Conservation (phyloP, 1,140 invertebrate species). For the Adoxophyes honmai region DNA sequence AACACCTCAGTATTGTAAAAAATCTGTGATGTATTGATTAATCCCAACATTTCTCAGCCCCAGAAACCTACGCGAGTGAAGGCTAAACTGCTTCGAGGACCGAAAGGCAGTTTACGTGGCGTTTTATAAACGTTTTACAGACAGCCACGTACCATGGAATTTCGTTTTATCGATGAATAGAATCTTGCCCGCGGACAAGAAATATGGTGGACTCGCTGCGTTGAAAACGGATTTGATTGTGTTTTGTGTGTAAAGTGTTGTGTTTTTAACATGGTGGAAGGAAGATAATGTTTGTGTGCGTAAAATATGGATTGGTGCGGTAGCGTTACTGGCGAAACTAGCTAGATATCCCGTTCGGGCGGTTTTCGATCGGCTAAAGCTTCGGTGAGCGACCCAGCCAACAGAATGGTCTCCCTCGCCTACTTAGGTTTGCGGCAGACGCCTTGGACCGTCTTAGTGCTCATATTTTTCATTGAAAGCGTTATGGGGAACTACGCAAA, state of each 20-base stretch:
- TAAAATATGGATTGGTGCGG: constrained; percentile 66
- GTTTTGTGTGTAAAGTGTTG: constrained; percentile 57
- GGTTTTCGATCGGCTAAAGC: constrained; percentile 51
- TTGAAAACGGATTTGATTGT: constrained; percentile 52
- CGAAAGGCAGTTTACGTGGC: constrained; percentile 36
- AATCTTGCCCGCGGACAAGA: constrained; percentile 61
- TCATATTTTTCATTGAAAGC: constrained; percentile 87
- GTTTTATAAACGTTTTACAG: constrained; percentile 38
- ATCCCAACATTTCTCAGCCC: constrained; percentile 58
- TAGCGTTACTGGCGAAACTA: constrained; percentile 15
- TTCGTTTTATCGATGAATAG: constrained; percentile 75
- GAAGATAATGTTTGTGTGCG: constrained; percentile 33
- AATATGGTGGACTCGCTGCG: constrained; percentile 64
- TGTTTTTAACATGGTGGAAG: constrained; percentile 39
- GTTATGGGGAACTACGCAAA: constrained; percentile 89
- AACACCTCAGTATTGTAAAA: constrained; percentile 74
- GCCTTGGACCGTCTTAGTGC: constrained; percentile 75
- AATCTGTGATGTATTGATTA: constrained; percentile 77
- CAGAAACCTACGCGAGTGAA: constrained; percentile 36
- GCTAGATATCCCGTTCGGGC: not conserved
- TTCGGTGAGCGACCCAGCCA: constrained; percentile 37
- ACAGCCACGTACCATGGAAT: constrained; percentile 72
- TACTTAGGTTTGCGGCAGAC: constrained; percentile 65
- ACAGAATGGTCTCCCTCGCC: constrained; percentile 67
- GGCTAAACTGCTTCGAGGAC: constrained; percentile 21